Conservation (phyloP, 2,113 vertebrate genomes). For the Phoenicopterus ruber region DNA sequence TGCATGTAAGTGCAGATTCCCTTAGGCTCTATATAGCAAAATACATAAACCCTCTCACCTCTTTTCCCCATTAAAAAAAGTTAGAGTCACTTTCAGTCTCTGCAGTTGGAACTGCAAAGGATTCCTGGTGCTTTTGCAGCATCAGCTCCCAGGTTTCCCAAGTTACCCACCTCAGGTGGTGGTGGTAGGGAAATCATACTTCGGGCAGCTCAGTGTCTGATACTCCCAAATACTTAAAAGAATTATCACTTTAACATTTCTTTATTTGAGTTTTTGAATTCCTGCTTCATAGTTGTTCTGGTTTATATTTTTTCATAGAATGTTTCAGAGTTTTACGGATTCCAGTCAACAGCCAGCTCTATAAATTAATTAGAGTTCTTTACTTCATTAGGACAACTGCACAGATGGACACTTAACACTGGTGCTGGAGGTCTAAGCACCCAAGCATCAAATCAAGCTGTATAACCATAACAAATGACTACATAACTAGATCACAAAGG, state of each 20-base stretch:
- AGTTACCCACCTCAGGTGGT: background rate
- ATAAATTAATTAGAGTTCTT: background rate
- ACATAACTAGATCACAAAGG: background rate
- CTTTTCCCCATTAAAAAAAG: background rate
- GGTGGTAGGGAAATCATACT: background rate
- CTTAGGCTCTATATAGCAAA: background rate
- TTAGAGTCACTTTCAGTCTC: background rate
- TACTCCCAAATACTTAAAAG: background rate
- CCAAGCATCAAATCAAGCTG: conserved; percentile 12
- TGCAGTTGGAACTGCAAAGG: background rate
- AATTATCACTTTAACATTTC: background rate
- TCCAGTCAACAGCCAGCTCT: background rate
- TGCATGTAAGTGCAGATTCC: background rate
- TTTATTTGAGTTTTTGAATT: background rate
- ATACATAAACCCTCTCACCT: background rate
- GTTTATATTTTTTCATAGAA: background rate
- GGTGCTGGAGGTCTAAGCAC: background rate
- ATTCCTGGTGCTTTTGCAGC: background rate
- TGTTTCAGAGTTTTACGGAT: background rate
- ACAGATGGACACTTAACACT: background rate
- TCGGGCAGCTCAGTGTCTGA: background rate
- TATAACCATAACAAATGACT: background rate
- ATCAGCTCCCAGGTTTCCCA: background rate
- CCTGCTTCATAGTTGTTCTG: background rate
- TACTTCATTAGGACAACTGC: background rate